phyloP scores from a whole-genome alignment of 2,888 invertebrate species.

The Cephus pygmeus region DNA sequence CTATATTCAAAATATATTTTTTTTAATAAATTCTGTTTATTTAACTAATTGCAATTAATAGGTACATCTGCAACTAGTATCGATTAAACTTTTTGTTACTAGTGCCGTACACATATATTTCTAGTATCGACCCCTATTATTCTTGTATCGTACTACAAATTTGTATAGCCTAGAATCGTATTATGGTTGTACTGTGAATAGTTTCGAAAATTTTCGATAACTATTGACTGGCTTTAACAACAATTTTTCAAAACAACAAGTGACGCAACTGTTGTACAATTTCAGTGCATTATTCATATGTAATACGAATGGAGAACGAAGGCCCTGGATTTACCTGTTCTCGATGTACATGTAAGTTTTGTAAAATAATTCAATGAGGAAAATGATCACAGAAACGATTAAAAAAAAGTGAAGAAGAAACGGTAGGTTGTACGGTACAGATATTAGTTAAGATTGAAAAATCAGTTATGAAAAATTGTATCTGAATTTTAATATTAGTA shows the following conservation, averaged over 20 bases:
- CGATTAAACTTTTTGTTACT: background rate
- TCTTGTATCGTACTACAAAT: background rate
- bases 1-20: background rate
- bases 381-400: background rate
- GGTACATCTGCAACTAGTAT: background rate
- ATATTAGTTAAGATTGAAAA: conserved; percentile 13
- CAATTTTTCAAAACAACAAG: conserved; percentile 12
- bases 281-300: background rate
- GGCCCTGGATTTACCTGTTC: background rate
- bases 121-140: background rate
- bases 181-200: background rate
- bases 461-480: conserved; percentile 34
- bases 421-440: conserved; percentile 1
- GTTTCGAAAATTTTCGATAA: background rate
- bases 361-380: background rate
- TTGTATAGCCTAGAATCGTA: background rate
- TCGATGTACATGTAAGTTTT: background rate
- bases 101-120: background rate
- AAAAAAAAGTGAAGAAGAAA: conserved; percentile 15
- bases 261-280: conserved; percentile 15
- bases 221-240: background rate
- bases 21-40: background rate
- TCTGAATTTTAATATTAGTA: conserved; percentile 39
- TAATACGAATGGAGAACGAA: background rate
- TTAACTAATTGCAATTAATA: background rate